phyloP scores from a whole-genome alignment of 1,140 invertebrate species.

The Pinna nobilis region DNA sequence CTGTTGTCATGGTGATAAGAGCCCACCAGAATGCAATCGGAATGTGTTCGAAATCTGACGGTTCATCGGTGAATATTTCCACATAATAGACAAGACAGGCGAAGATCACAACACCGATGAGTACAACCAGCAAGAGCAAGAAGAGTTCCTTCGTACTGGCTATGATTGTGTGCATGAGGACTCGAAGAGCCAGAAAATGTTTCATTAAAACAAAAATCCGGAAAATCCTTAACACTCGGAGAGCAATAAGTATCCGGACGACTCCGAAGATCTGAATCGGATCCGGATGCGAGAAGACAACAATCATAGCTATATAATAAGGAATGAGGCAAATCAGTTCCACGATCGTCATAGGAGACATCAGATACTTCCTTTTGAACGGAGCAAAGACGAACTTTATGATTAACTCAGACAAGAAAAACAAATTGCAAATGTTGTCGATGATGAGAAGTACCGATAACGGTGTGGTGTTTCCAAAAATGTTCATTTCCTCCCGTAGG shows the following conservation, averaged over 20 bases:
- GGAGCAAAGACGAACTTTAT: constrained; percentile 68
- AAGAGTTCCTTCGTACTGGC: constrained; percentile 61
- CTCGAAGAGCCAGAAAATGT: constrained; percentile 59
- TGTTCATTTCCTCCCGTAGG: constrained; percentile 39
- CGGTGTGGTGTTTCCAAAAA: constrained; percentile 36
- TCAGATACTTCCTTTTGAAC: constrained; percentile 68
- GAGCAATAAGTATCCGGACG: constrained; percentile 50
- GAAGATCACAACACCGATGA: constrained; percentile 61
- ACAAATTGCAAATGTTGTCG: constrained; percentile 47
- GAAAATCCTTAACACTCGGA: constrained; percentile 55
- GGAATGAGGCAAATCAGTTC: constrained; percentile 60
- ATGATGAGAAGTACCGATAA: constrained; percentile 40
- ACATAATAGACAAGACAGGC: constrained; percentile 61
- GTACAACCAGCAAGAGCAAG: constrained; percentile 55
- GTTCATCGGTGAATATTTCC: constrained; percentile 51
- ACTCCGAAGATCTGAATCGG: constrained; percentile 47
- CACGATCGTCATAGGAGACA: constrained; percentile 43
- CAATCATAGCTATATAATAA: constrained; percentile 55
- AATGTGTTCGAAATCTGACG: constrained; percentile 55
- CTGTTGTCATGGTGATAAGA: constrained; percentile 69
- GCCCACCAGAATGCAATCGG: constrained; percentile 69
- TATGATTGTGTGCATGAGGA: constrained; percentile 60
- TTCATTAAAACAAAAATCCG: constrained; percentile 61
- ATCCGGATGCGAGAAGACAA: constrained; percentile 70
- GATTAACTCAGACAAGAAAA: constrained; percentile 48